These are phyloP conservation scores for Palythoa grandiflora DNA, from an alignment of 92 coral and sea anemone genomes.

Conservation along the genomic window DNA sequence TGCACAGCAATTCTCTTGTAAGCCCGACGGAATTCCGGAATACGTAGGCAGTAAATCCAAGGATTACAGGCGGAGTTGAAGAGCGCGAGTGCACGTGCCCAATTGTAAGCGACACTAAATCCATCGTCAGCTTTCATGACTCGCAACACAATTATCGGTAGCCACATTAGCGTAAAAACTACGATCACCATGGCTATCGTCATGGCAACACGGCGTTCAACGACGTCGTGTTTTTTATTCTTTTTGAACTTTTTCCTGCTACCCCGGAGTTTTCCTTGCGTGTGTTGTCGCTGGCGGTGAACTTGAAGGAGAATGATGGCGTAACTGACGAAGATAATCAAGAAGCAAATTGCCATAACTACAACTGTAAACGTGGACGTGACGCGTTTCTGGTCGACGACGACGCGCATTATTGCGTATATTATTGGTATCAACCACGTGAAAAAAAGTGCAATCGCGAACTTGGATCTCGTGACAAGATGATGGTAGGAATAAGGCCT, in stretches of 20 bases:
- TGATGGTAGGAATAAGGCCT: slow-evolving; percentile 64
- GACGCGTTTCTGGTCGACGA: slow-evolving; percentile 59
- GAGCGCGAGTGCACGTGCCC: slow-evolving; percentile 86
- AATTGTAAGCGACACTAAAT: slow-evolving; percentile 78
- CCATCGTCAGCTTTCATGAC: slow-evolving; percentile 59
- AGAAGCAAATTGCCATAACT: slow-evolving; percentile 70
- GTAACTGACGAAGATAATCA: slow-evolving; percentile 70
- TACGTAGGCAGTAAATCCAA: slow-evolving; percentile 84
- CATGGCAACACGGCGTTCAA: slow-evolving; percentile 88
- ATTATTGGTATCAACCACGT: slow-evolving; percentile 70
- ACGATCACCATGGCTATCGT: slow-evolving; percentile 81
- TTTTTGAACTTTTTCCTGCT: slow-evolving; percentile 23
- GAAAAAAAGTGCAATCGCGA: slow-evolving; percentile 52
- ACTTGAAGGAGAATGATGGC: slow-evolving; percentile 74
- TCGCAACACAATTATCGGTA: slow-evolving; percentile 76
- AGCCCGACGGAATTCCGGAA: slow-evolving; percentile 77
- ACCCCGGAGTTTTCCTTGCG: slow-evolving; percentile 56
- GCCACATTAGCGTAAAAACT: slow-evolving; percentile 74
- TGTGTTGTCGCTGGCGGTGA: slow-evolving; percentile 63
- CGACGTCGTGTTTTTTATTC: slow-evolving; percentile 44
- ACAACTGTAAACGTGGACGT: slow-evolving; percentile 75
- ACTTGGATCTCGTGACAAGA: slow-evolving; percentile 65
- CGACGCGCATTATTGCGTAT: slow-evolving; percentile 69
- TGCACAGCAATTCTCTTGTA: slow-evolving; percentile 66
- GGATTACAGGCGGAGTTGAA: slow-evolving; percentile 86